Conservation (phyloP, 2,888 invertebrate species). For the Caenorhabditis sulstoni region DNA sequence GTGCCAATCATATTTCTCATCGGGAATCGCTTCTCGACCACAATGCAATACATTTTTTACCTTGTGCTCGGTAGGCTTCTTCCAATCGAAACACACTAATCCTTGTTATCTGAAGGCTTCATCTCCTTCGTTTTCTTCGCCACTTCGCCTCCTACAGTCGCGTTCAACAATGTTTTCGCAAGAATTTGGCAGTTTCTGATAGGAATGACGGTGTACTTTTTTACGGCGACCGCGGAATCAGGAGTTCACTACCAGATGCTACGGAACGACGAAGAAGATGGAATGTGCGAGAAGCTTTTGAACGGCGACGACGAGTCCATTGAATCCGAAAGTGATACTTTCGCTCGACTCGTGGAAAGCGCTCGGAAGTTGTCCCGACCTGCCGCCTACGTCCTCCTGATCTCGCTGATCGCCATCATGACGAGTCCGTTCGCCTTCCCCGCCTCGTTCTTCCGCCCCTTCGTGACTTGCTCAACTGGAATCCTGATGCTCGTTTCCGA, state of each 20-base stretch:
- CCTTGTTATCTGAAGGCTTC: background rate
- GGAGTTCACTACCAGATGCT: slow-evolving; percentile 7
- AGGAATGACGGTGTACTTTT: slow-evolving; percentile 32
- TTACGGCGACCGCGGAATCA: background rate
- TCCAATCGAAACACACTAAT: too few relatives aligned
- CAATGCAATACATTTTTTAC: slow-evolving; percentile 16
- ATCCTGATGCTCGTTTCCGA: slow-evolving; percentile 31
- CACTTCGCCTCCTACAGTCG: background rate
- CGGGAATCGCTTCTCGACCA: background rate
- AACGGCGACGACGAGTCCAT: slow-evolving; percentile 8
- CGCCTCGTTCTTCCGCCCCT: slow-evolving; percentile 14
- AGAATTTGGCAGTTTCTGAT: slow-evolving; percentile 48
- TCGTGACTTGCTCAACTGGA: slow-evolving; percentile 28
- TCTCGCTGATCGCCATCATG: slow-evolving; percentile 7
- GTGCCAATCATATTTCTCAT: slow-evolving; percentile 39
- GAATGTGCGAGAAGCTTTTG: background rate
- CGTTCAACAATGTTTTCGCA: slow-evolving; percentile 49
- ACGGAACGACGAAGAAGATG: slow-evolving; percentile 19
- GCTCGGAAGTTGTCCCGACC: background rate
- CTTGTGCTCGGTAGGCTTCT: background rate
- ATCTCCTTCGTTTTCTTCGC: slow-evolving; percentile 7
- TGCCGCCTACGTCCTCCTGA: background rate
- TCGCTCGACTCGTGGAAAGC: too few relatives aligned
- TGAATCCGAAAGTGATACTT: too few relatives aligned
- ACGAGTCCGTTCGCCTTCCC: slow-evolving; percentile 6